phyloP scores from a whole-genome alignment of 2,888 invertebrate species.

The Melolontha melolontha region DNA sequence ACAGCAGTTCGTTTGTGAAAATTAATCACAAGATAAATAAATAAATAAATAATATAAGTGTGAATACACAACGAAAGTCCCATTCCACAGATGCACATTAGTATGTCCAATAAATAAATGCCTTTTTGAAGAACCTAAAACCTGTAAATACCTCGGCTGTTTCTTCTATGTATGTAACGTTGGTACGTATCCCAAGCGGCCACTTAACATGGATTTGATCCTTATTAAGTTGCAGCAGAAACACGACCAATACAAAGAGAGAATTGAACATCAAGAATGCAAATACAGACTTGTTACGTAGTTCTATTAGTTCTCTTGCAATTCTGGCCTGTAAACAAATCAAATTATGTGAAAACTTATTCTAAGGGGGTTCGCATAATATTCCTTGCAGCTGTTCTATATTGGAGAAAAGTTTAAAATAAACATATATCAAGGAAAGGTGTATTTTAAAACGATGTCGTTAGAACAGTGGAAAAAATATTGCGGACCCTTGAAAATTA shows the following conservation, averaged over 20 bases:
- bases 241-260: slow-evolving; percentile 98
- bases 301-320: slow-evolving; percentile 90
- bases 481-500: slow-evolving; percentile 70
- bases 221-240: slow-evolving; percentile 99
- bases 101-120: slow-evolving; percentile 55
- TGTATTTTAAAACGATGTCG: not conserved
- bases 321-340: slow-evolving; percentile 82
- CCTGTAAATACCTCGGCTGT: slow-evolving; percentile 83
- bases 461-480: slow-evolving; percentile 49
- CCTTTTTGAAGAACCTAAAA: slow-evolving; percentile 51
- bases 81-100: slow-evolving; percentile 60
- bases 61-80: slow-evolving; percentile 51
- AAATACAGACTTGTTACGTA: slow-evolving; percentile 97
- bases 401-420: not conserved
- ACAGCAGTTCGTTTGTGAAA: slow-evolving; percentile 36
- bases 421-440: not conserved
- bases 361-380: slow-evolving; percentile 70
- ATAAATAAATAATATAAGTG: slow-evolving; percentile 32
- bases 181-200: slow-evolving; percentile 95
- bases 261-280: slow-evolving; percentile 99
- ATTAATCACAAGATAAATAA: slow-evolving; percentile 42
- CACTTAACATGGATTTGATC: slow-evolving; percentile 97
- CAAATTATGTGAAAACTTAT: slow-evolving; percentile 67
- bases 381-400: slow-evolving; percentile 55
- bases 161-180: slow-evolving; percentile 93